These are phyloP conservation scores for Lutraria rhynchaena DNA, from an alignment of 1,140 invertebrate species.

Conservation along the genomic window DNA sequence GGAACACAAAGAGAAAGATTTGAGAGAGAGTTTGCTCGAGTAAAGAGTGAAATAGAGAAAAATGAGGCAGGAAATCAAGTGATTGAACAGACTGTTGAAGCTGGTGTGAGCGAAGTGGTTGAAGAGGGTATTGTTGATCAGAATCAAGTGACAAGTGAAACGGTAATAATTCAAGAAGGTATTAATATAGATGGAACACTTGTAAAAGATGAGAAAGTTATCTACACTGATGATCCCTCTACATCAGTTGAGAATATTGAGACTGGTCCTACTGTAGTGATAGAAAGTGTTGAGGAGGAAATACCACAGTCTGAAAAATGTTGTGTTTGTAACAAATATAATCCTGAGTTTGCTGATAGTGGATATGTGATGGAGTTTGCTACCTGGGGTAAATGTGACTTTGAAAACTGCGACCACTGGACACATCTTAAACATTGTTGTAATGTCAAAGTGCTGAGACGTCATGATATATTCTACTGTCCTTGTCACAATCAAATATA, in stretches of 20 bases:
- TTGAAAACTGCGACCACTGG: slow-evolving; percentile 40
- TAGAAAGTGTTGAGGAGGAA: slow-evolving; percentile 53
- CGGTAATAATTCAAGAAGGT: slow-evolving; percentile 4
- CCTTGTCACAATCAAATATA: slow-evolving; percentile 55
- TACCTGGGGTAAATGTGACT: slow-evolving; percentile 57
- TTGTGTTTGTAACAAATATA: slow-evolving; percentile 53
- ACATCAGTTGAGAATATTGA: slow-evolving; percentile 27
- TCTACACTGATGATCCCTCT: slow-evolving; percentile 36
- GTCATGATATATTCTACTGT: slow-evolving; percentile 58
- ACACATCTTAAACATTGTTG: slow-evolving; percentile 56
- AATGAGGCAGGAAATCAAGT: neutral
- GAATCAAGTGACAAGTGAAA: slow-evolving; percentile 24
- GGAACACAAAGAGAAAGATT: slow-evolving; percentile 50
- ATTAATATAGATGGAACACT: neutral
- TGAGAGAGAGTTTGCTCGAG: slow-evolving; percentile 48
- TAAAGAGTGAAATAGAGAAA: slow-evolving; percentile 40
- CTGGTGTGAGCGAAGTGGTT: neutral
- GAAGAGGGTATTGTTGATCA: slow-evolving; percentile 38
- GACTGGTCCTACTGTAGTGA: slow-evolving; percentile 55
- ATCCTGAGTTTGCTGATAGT: slow-evolving; percentile 30
- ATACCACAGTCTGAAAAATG: slow-evolving; percentile 48
- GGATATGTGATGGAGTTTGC: slow-evolving; percentile 56
- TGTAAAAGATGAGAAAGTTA: slow-evolving; percentile 27
- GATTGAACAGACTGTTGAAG: neutral
- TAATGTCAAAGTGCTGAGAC: slow-evolving; percentile 54